phyloP scores from a whole-genome alignment of 2,797 vertebrate species.

The Microtus obscurus region DNA sequence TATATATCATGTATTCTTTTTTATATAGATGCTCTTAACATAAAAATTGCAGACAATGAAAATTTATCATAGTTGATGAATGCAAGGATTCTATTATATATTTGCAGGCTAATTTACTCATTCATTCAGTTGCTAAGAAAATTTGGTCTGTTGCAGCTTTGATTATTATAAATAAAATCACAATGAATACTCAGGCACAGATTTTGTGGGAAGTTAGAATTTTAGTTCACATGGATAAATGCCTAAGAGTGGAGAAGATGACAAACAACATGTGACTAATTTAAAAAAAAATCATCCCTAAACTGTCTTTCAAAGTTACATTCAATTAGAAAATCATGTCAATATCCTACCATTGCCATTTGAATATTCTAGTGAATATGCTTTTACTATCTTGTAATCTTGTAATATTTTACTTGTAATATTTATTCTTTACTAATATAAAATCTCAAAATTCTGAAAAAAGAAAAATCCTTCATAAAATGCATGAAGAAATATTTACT shows the following conservation, averaged over 20 bases:
- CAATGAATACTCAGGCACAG: neutral
- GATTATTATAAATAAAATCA: neutral
- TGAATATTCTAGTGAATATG: no score
- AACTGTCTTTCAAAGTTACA: neutral
- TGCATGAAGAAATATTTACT: neutral
- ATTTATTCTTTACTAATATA: neutral
- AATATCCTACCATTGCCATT: no score
- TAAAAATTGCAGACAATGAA: neutral
- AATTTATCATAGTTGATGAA: neutral
- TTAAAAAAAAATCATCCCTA: neutral
- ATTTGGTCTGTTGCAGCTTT: neutral
- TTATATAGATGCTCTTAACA: neutral
- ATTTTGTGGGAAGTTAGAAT: neutral
- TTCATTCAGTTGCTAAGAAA: neutral
- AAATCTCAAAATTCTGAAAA: neutral
- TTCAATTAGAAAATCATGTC: neutral
- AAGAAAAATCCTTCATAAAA: neutral
- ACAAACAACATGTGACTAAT: neutral
- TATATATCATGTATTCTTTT: neutral
- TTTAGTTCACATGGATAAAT: neutral
- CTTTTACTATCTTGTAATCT: no score
- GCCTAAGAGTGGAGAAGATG: neutral
- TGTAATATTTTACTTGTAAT: neutral
- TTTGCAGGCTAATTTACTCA: neutral
- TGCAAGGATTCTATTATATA: neutral